Base-by-base conservation (phyloP, 2,797 vertebrate species). In the Holocentrus rufus region DNA sequence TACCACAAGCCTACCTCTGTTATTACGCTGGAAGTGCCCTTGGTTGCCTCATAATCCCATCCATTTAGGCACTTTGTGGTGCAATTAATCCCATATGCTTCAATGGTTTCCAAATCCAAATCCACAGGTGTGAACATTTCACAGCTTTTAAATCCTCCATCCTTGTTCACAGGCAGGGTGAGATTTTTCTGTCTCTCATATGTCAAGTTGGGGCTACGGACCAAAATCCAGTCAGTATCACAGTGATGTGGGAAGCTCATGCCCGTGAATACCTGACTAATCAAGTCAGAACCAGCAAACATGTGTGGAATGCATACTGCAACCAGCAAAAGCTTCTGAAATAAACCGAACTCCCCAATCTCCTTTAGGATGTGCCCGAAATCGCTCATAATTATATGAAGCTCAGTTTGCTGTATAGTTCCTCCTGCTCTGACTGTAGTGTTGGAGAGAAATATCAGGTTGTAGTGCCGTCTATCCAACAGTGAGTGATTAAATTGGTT, bases 161-260 rank as follows among this genome's bases (percentile, higher is more conserved):
- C 55, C 0, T 47, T 0, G 0, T 88, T 89, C 5, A 86, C 50
- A 0, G 97, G 97, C 44, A 98, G 13, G 0, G 95, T 96, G 69
- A 97, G 88, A 63, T 94, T 92, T 82, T 81, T 85, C 78, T 88
- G 94, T 60, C 89, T 85, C 0, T 95, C 92, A 0, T 76, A 30
- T 0, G 94, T 96, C 82, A 98, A 84, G 89, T 95, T 96, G 20
- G 93, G 87, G 7, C 78, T 91, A 0, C 30, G 2, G 0, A 79
- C 61, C 30, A 80, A 77, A 72, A 97, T 96, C 97, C 96, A 98
- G 89, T 88, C 69, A 13, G 95, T 96, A 63, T 96, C 88, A 1
- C 96, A 98, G 88, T 94, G 74, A 61, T 96, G 93, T 0, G 93
- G 82, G 57, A 94, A 93, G 0, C 55, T 42, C 0, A 90, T n/a